Evolutionary conservation across 2,888 invertebrate species (phyloP).

Genomic region (Orthosia gothica): DNA sequence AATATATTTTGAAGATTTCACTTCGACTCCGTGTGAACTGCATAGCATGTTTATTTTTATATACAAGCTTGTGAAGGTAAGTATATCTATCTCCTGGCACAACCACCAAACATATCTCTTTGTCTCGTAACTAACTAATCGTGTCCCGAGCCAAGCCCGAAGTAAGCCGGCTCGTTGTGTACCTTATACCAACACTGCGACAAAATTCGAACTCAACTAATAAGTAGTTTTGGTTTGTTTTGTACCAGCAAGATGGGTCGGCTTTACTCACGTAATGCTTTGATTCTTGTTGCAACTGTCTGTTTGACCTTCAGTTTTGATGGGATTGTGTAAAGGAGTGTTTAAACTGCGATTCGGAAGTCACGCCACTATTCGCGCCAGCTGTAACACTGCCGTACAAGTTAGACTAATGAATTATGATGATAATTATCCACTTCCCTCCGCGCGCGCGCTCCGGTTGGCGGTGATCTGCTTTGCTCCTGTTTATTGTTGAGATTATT

Average conservation of each 20-base stretch:
- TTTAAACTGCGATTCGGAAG: no score
- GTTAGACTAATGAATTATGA: no score
- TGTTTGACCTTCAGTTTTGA: neutral
- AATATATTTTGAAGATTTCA: no score
- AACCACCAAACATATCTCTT: conserved; percentile 13
- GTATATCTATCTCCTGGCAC: neutral
- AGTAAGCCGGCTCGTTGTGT: conserved; percentile 59
- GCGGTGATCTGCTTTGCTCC: no score
- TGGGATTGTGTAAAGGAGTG: neutral
- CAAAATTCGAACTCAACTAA: conserved; percentile 49
- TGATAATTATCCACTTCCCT: no score
- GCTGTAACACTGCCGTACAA: no score
- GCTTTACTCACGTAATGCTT: conserved; percentile 29
- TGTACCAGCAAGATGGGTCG: conserved; percentile 33
- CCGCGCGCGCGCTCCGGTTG: no score
- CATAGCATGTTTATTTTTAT: no score
- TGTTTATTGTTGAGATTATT: no score
- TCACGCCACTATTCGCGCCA: no score
- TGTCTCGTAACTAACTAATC: conserved; percentile 46
- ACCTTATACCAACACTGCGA: conserved; percentile 53
- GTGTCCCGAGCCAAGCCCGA: conserved; percentile 43
- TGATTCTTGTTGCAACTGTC: conserved; percentile 24
- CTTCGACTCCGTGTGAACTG: no score
- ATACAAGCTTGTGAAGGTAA: no score
- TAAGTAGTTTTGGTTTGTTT: conserved; percentile 64